Percentiles rank a stretch among this genome's conserved stretches.
Evolutionary conservation across 2,797 vertebrate genomes (phyloP).

Genomic region (Enteromius anoplus): DNA sequence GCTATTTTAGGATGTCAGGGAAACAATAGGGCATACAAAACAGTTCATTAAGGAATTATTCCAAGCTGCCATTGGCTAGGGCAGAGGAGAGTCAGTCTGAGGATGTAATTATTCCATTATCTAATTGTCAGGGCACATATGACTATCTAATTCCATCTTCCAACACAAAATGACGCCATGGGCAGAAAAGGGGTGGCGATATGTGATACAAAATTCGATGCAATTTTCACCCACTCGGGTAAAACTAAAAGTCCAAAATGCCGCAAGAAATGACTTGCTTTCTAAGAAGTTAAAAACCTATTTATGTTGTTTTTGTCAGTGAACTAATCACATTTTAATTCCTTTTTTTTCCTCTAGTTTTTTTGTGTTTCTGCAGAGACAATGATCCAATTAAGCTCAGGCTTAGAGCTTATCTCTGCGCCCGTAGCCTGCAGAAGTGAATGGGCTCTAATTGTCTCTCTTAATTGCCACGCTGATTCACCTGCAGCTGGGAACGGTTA

Average conservation of each 20-base stretch:
- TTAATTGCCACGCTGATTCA: slow-evolving; percentile 73
- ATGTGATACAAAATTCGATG: slow-evolving; percentile 17
- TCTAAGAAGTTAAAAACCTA: slow-evolving; percentile 29
- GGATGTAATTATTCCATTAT: slow-evolving; percentile 47
- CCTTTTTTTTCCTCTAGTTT: slow-evolving; percentile 59
- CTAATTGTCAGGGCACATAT: slow-evolving; percentile 39
- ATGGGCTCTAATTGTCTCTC: slow-evolving; percentile 62
- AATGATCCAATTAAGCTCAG: slow-evolving; percentile 75
- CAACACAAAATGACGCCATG: slow-evolving; percentile 31
- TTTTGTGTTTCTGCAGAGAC: slow-evolving; percentile 72
- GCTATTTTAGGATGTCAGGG: slow-evolving; percentile 47
- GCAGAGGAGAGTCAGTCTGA: neutral
- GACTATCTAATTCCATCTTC: slow-evolving; percentile 34
- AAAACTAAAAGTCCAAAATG: slow-evolving; percentile 14
- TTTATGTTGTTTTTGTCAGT: slow-evolving; percentile 52
- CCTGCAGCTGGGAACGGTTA: slow-evolving; percentile 70
- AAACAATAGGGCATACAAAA: slow-evolving; percentile 31
- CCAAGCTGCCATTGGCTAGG: slow-evolving; percentile 33
- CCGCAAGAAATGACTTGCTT: slow-evolving; percentile 8
- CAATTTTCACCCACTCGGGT: slow-evolving; percentile 1
- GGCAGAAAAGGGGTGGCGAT: slow-evolving; percentile 9
- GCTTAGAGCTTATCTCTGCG: slow-evolving; percentile 68
- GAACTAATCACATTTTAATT: slow-evolving; percentile 60
- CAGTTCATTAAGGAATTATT: slow-evolving; percentile 53
- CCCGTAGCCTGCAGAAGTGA: slow-evolving; percentile 74